phyloP scores from a whole-genome alignment of 2,113 vertebrate genomes.

The Condylura cristata region DNA sequence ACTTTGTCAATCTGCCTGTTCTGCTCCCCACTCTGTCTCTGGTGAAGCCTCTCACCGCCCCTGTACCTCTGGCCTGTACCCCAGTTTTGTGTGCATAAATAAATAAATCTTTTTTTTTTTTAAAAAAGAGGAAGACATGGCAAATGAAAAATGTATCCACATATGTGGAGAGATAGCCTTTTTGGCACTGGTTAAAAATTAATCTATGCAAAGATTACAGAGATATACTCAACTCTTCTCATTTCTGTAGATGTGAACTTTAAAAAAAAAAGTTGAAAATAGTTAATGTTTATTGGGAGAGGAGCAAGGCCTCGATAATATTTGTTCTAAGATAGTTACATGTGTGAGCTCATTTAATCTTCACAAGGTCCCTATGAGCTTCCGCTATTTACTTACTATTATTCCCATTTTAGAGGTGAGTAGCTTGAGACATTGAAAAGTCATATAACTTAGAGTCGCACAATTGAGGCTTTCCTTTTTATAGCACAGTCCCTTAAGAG shows the following conservation, averaged over 20 bases:
- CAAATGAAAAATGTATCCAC: neutral
- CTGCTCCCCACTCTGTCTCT: no score
- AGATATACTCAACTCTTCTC: neutral
- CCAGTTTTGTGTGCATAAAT: no score
- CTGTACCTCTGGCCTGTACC: no score
- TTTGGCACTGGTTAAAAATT: constrained; percentile 14
- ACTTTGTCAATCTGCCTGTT: no score
- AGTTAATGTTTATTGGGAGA: neutral
- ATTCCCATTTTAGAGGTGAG: neutral
- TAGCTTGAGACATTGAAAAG: neutral
- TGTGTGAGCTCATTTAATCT: neutral
- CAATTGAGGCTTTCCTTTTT: neutral
- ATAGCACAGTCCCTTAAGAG: neutral
- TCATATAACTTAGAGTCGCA: constrained; percentile 4
- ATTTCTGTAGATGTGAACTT: neutral
- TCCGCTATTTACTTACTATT: neutral
- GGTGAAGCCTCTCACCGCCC: no score
- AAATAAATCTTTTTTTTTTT: no score
- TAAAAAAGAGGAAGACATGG: no score
- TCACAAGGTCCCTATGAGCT: neutral
- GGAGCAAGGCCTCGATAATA: neutral
- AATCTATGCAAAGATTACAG: neutral
- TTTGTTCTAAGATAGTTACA: neutral
- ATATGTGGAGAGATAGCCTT: neutral
- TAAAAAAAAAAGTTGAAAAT: neutral